Conservation (phyloP, 2,888 invertebrate genomes). For the Pristionchus exspectatus region DNA sequence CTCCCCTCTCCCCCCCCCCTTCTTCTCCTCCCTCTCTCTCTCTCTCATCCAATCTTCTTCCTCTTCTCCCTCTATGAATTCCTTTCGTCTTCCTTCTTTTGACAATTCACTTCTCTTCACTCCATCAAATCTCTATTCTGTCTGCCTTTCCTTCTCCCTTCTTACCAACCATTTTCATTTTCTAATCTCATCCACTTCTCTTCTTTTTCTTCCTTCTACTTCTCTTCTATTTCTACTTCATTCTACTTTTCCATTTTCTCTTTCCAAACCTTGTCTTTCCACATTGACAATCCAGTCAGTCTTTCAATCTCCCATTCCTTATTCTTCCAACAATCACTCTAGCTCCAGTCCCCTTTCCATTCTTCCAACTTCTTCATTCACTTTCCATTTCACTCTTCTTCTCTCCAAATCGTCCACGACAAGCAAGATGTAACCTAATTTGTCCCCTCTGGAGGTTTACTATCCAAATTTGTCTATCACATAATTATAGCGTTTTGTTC, state of each 20-base stretch:
- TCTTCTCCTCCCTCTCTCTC: background rate
- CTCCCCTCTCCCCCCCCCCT: background rate
- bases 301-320: background rate
- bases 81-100: background rate
- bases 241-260: conserved; percentile 12
- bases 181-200: conserved; percentile 36
- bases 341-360: background rate
- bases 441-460: background rate
- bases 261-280: background rate
- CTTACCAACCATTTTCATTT: conserved; percentile 39
- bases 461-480: no score
- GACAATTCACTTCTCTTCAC: background rate
- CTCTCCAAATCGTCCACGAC: conserved; percentile 5
- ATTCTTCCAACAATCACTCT: conserved; percentile 19
- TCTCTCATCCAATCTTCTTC: background rate
- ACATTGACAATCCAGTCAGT: conserved; percentile 10
- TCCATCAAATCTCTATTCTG: background rate
- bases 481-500: no score
- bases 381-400: conserved; percentile 8
- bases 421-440: conserved; percentile 33
- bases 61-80: background rate
- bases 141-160: conserved; percentile 4
- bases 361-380: conserved; percentile 35
- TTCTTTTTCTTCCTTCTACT: background rate
- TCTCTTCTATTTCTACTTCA: background rate